Conservation (phyloP, 2,888 invertebrate genomes). For the Tigriopus californicus region DNA sequence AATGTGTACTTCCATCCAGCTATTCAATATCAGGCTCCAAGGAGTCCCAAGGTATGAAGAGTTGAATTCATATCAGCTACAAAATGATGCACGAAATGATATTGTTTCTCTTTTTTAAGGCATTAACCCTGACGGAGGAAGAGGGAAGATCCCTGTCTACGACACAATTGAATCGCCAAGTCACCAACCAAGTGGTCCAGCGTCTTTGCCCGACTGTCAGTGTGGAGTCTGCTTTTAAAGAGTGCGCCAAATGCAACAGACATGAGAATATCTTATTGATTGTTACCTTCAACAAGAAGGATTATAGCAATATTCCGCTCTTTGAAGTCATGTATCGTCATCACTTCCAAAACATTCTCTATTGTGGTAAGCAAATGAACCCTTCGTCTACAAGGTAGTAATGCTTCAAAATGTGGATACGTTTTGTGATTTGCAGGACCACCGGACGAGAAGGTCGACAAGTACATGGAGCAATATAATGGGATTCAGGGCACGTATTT, state of each 20-base stretch:
- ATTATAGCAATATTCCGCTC: not conserved
- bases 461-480: conserved; percentile 13
- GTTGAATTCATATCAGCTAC: no score
- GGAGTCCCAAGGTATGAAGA: no score
- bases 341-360: conserved; percentile 23
- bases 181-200: not conserved
- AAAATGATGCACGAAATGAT: no score
- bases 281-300: conserved; percentile 2
- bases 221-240: not conserved
- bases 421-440: no score
- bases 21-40: not conserved
- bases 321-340: conserved; percentile 21
- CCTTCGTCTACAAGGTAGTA: no score
- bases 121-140: no score
- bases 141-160: no score
- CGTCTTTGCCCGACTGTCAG: not conserved
- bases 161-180: not conserved
- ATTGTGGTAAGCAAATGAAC: conserved; percentile 21
- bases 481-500: conserved; percentile 18
- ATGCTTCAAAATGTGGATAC: no score
- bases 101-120: no score
- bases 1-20: not conserved
- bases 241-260: not conserved
- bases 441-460: conserved; percentile 22
- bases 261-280: not conserved